phyloP scores from a whole-genome alignment of 2,888 invertebrate genomes.

The Gastracanthus pulcherrimus region DNA sequence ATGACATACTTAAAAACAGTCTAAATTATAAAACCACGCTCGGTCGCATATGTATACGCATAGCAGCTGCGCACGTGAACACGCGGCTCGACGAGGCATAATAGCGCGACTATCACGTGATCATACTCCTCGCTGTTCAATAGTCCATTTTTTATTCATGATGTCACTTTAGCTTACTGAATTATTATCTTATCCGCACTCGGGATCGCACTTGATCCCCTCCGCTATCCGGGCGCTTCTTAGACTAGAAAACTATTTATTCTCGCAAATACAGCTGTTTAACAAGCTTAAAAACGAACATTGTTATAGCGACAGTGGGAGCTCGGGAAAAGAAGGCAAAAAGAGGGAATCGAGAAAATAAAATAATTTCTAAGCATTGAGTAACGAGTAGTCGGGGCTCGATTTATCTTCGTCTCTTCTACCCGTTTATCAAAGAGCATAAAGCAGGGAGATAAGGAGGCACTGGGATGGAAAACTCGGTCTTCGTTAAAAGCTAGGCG shows the following conservation, averaged over 20 bases:
- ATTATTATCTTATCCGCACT: constrained; percentile 34
- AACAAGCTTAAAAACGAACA: not conserved
- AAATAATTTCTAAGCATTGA: constrained; percentile 8
- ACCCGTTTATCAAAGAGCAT: constrained; percentile 21
- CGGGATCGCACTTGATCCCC: not conserved
- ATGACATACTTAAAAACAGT: constrained; percentile 24
- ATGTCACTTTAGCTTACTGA: constrained; percentile 20
- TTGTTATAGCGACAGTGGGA: not conserved
- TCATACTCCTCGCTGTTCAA: too few relatives aligned
- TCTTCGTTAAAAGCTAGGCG: not conserved
- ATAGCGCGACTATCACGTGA: constrained; percentile 46
- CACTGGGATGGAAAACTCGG: constrained; percentile 11
- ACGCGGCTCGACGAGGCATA: constrained; percentile 9
- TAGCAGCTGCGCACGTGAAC: not conserved
- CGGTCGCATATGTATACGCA: not conserved
- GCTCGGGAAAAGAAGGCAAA: not conserved
- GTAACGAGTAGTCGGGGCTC: not conserved
- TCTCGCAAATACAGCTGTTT: constrained; percentile 27
- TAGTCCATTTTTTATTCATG: constrained; percentile 21
- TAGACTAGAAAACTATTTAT: constrained; percentile 54
- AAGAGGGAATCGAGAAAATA: not conserved
- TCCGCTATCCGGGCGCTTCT: constrained; percentile 32
- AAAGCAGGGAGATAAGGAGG: constrained; percentile 29
- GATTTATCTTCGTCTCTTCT: not conserved
- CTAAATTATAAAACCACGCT: constrained; percentile 48